Evolutionary conservation across 2,113 vertebrate species (phyloP).

Genomic region (Mola mola): DNA sequence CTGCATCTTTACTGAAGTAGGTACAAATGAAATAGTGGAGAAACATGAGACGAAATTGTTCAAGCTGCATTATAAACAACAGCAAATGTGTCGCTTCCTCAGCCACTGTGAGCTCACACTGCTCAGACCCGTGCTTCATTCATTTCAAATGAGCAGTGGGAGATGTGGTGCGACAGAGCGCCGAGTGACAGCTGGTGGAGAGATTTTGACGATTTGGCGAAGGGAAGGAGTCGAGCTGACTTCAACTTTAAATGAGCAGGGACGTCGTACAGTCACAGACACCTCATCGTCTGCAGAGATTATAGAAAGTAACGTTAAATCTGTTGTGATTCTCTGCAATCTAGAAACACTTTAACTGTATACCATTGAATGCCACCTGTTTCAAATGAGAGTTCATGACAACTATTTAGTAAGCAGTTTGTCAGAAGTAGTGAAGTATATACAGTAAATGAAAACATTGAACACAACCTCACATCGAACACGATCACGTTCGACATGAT

Average conservation of each 20-base stretch:
- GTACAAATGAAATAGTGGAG: constrained; percentile 1
- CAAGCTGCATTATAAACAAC: constrained; percentile 28
- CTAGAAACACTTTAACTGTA: not conserved
- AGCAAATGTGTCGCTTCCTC: constrained; percentile 27
- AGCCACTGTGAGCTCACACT: constrained; percentile 20
- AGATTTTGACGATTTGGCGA: constrained; percentile 24
- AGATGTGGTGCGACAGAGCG: constrained; percentile 17
- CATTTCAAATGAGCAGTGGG: constrained; percentile 61
- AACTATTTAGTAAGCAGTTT: too few species aligned
- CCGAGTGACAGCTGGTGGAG: constrained; percentile 55
- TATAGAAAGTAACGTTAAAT: not conserved
- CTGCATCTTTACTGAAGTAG: not conserved
- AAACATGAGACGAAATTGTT: constrained; percentile 40
- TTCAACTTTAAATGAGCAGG: constrained; percentile 27
- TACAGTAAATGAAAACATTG: too few species aligned
- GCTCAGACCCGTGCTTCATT: constrained; percentile 40
- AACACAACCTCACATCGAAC: too few species aligned
- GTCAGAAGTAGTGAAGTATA: too few species aligned
- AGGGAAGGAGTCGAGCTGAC: constrained; percentile 13
- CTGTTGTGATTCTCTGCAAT: not conserved
- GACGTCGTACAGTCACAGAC: not conserved
- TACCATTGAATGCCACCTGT: too few species aligned
- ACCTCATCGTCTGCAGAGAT: constrained; percentile 1
- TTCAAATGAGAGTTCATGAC: too few species aligned
- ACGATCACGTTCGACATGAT: too few species aligned